Conservation (phyloP, 2,888 invertebrate genomes). For the Stenchaetothrips biformis region DNA sequence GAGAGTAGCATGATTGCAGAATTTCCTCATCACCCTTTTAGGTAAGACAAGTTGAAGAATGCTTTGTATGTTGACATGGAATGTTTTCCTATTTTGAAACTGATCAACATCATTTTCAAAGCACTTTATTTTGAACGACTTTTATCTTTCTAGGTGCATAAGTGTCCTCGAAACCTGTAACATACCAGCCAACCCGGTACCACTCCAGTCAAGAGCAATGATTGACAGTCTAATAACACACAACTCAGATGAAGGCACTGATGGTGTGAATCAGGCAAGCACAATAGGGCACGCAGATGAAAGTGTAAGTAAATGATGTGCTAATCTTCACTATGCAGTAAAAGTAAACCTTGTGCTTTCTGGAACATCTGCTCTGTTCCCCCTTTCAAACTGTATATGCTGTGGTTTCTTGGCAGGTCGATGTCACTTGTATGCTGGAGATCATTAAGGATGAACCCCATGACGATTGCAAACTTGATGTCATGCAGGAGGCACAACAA, state of each 20-base stretch:
- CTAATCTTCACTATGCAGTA: no score
- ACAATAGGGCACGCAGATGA: neutral
- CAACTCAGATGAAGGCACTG: neutral
- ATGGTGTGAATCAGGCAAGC: neutral
- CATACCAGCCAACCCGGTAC: neutral
- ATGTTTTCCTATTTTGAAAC: neutral
- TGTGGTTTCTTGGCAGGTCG: slow-evolving; percentile 6
- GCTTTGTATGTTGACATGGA: neutral
- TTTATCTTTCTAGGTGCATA: neutral
- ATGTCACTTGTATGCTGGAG: neutral
- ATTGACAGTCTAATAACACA: neutral
- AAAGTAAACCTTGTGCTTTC: no score
- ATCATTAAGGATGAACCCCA: neutral
- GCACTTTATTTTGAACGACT: neutral
- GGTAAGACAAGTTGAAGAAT: neutral
- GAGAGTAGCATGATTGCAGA: neutral
- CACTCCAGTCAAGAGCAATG: slow-evolving; percentile 5
- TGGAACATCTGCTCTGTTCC: neutral
- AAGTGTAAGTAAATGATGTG: neutral
- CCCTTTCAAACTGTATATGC: neutral
- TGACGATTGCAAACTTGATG: neutral
- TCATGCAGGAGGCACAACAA: slow-evolving; percentile 11
- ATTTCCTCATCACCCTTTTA: neutral
- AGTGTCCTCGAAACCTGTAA: slow-evolving; percentile 5
- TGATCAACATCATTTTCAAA: no score